Percentiles rank a stretch among this genome's conserved stretches.
phyloP scores from a whole-genome alignment of 2,113 vertebrate species.

The Phoenicopterus ruber region DNA sequence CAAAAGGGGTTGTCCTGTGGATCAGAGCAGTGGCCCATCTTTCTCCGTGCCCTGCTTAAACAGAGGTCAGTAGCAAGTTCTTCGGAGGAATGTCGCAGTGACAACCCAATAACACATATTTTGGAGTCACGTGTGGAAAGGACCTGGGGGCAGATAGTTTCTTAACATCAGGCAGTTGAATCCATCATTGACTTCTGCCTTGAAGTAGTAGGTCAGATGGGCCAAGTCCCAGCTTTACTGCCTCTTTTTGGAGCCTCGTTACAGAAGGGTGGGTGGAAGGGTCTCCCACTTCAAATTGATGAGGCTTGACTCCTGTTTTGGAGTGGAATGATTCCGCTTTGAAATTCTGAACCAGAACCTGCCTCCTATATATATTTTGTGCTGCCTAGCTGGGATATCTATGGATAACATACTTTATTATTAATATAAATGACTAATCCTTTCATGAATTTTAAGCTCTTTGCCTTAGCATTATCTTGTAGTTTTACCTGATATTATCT shows the following conservation, averaged over 20 bases:
- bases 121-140: background rate
- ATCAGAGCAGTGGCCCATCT: background rate
- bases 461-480: background rate
- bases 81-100: background rate
- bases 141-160: background rate
- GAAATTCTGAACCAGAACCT: background rate
- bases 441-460: background rate
- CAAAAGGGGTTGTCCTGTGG: background rate
- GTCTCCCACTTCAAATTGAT: background rate
- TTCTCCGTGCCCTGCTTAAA: background rate
- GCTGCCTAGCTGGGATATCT: background rate
- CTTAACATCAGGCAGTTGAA: background rate
- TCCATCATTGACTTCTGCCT: background rate
- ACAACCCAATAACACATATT: background rate
- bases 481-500: background rate
- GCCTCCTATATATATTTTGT: background rate
- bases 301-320: background rate
- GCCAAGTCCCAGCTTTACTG: background rate
- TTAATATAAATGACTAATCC: background rate
- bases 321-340: background rate
- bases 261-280: background rate
- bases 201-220: background rate
- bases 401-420: background rate
- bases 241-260: background rate
- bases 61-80: background rate